These are phyloP conservation scores for Meliscaeva auricollis DNA, from an alignment of 2,888 invertebrate genomes.

Conservation along the genomic window DNA sequence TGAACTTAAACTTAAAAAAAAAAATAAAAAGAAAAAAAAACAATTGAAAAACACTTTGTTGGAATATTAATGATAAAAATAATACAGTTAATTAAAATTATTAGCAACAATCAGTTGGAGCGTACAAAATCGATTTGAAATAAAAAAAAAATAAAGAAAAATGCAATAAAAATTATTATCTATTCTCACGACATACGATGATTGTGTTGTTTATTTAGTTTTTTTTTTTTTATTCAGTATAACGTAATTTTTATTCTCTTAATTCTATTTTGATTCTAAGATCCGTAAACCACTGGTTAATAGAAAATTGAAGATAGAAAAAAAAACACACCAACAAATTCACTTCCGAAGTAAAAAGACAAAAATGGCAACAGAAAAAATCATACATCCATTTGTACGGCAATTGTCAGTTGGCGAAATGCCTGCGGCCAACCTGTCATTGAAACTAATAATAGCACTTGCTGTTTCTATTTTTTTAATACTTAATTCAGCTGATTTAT, in stretches of 20 bases:
- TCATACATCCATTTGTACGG: conserved; percentile 35
- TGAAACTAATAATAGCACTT: conserved; percentile 70
- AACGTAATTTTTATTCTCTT: conserved; percentile 42
- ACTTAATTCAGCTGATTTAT: conserved; percentile 41
- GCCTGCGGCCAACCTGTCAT: conserved; percentile 66
- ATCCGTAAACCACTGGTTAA: conserved; percentile 33
- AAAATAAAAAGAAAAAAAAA: conserved; percentile 23
- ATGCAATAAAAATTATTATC: conserved; percentile 1
- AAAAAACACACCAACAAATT: conserved; percentile 6
- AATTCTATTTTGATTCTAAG: conserved; percentile 58
- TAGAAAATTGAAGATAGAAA: background rate
- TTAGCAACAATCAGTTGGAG: conserved; percentile 34
- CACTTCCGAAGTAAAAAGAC: conserved; percentile 68
- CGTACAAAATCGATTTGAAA: conserved; percentile 36
- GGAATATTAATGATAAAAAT: conserved; percentile 35
- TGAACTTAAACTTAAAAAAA: conserved; percentile 60
- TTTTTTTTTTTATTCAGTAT: conserved; percentile 43
- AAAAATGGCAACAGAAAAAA: conserved; percentile 48
- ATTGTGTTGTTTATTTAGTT: conserved; percentile 9
- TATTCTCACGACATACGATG: conserved; percentile 21
- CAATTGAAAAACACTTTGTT: background rate
- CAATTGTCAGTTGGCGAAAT: conserved; percentile 68
- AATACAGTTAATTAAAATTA: conserved; percentile 53
- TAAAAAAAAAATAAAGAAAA: conserved; percentile 24
- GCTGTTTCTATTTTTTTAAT: conserved; percentile 42